Base-by-base conservation (phyloP, 37 sponge, comb jelly and placozoan species). In the Ianthella basta region DNA sequence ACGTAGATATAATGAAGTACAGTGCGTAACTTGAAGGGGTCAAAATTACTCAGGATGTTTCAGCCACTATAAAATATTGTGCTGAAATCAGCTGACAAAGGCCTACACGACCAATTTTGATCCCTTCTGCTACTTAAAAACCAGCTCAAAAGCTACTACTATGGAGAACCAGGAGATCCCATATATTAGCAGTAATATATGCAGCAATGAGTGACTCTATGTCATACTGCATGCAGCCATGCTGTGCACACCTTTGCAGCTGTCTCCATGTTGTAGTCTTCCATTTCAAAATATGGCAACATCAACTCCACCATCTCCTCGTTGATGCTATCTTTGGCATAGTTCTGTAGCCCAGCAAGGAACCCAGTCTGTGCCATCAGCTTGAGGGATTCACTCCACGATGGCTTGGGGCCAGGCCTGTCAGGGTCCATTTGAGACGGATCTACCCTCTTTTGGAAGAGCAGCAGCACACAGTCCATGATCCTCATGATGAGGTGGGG, bases 401-500 rank as follows among this genome's bases (percentile, higher is more conserved):
- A 93, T 13, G 97, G 94, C 60, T 85, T 88, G 60, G 88, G 88
- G 20, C 96, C 82, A 24, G 99, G 99, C 35, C 88, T 77, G 44
- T 99, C 99, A 0, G 89, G 84, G 81, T 99, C 99, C 82, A 86
- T 38, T 20, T 83, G 16, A 15, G 88, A 50, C 33, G 59, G 57
- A 41, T 87, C 84, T 0, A 99, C 29, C 20, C 56, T 80, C 59
- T 88, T 83, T 67, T 92, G 92, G 81, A 99, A 97, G 29, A 99
- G 91, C 25, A 99, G 88, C 67, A 99, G 80, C 38, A 97, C 97
- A 69, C 92, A 95, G 88, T 99, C 99, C 99, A 99, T 99, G 85
- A 99, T 99, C 32, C 99, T 83, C 99, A 99, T 99, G 82, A 99
- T 99, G 60, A 99, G 91, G 81, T 99, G 99, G 36, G 99, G 99